A percentile compares a stretch with the other conserved stretches of the same genome.
phyloP scores from a whole-genome alignment of 2,113 vertebrate genomes.

The Aegithalos caudatus region DNA sequence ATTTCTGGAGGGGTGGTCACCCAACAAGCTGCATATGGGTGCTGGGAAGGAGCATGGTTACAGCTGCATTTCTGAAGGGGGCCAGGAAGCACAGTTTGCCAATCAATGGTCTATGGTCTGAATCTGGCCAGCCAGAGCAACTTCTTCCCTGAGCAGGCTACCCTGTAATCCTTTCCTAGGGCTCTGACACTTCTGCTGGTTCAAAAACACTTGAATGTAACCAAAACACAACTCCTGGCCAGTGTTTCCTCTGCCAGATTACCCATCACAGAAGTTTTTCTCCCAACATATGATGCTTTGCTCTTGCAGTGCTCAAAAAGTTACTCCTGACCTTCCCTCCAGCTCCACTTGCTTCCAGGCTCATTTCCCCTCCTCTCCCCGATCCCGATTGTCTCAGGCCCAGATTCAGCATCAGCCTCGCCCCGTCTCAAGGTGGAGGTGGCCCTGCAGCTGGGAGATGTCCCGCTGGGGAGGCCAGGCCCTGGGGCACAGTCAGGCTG shows the following conservation, averaged over 20 bases:
- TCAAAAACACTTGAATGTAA: neutral
- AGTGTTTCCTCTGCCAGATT: neutral
- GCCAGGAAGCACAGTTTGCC: neutral
- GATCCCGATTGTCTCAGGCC: accelerated
- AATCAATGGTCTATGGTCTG: neutral
- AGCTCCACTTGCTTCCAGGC: neutral
- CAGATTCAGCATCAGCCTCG: neutral
- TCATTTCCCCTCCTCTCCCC: neutral
- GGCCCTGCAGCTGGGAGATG: neutral
- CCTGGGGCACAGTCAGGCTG: neutral
- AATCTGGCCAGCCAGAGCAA: neutral
- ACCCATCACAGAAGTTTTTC: neutral
- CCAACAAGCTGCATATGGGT: neutral
- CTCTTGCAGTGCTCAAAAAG: neutral
- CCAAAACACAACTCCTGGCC: neutral
- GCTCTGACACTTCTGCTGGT: neutral
- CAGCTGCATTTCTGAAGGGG: neutral
- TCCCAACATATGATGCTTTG: neutral
- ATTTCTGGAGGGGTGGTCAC: neutral
- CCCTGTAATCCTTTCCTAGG: neutral
- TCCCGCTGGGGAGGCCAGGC: neutral
- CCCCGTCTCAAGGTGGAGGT: neutral
- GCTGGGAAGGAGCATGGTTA: neutral
- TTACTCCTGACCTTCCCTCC: neutral
- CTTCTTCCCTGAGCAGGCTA: neutral